A percentile compares a stretch with the other conserved stretches of the same genome.
Evolutionary conservation across 2,113 vertebrate species (phyloP).

Genomic region (Gobius niger): DNA sequence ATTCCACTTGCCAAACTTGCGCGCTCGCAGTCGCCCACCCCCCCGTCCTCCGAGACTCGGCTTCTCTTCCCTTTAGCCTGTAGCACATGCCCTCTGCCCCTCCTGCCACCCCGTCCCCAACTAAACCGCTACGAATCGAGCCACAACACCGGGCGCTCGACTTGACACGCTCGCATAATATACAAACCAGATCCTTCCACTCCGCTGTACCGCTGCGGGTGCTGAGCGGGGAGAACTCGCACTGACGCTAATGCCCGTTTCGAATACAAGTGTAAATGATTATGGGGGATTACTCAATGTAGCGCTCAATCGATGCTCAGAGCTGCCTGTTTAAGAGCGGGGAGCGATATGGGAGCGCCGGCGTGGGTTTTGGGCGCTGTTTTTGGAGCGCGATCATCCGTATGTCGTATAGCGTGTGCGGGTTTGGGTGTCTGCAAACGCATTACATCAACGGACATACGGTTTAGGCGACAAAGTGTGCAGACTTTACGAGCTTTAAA

Average conservation of each 20-base stretch:
- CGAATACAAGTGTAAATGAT: conserved; percentile 76
- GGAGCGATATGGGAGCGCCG: conserved; percentile 52
- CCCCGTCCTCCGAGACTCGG: too few species aligned
- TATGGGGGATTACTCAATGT: conserved; percentile 75
- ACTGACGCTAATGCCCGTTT: conserved; percentile 72
- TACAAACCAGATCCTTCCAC: conserved; percentile 58
- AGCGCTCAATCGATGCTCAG: conserved; percentile 76
- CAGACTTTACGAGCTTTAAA: too few species aligned
- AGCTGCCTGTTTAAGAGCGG: conserved; percentile 66
- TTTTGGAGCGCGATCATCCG: too few species aligned
- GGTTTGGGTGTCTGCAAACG: too few species aligned
- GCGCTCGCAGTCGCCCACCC: conserved; percentile 55
- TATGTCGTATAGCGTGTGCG: too few species aligned
- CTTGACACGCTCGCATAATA: conserved; percentile 54
- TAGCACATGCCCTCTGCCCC: conserved; percentile 42
- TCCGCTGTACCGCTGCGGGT: conserved; percentile 63
- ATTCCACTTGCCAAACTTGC: background rate
- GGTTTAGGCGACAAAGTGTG: too few species aligned
- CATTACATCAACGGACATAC: too few species aligned
- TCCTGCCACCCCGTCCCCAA: conserved; percentile 37
- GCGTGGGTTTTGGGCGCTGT: conserved; percentile 48
- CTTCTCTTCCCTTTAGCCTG: conserved; percentile 54
- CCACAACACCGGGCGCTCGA: conserved; percentile 29
- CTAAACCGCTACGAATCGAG: conserved; percentile 46
- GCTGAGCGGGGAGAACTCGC: conserved; percentile 33